Conservation (phyloP, 2,888 invertebrate species). For the Rhagonycha fulva region DNA sequence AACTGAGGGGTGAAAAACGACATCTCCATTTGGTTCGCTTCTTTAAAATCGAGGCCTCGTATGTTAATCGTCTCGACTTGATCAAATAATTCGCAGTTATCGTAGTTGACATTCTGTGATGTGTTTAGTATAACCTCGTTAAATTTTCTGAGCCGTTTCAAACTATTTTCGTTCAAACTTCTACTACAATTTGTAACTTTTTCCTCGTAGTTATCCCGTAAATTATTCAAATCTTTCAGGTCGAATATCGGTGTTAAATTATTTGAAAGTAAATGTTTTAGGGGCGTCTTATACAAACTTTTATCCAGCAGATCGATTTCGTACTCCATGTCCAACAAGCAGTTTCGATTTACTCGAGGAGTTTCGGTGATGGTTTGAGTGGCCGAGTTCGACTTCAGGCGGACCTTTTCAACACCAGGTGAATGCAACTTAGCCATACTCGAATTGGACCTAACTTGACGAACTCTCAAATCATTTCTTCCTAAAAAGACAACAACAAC, state of each 20-base stretch:
- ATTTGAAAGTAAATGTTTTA: not conserved
- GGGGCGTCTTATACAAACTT: constrained; percentile 2
- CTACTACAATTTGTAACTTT: constrained; percentile 4
- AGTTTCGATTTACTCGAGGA: constrained; percentile 13
- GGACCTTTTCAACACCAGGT: constrained; percentile 36
- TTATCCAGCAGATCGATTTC: not conserved
- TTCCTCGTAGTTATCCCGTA: not conserved
- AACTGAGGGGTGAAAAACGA: constrained; percentile 45
- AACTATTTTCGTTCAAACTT: constrained; percentile 1
- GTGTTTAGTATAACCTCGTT: constrained; percentile 24
- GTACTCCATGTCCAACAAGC: constrained; percentile 16
- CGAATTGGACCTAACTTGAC: constrained; percentile 23
- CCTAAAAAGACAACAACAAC: not conserved
- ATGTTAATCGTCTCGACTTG: constrained; percentile 9
- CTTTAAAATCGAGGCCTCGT: constrained; percentile 10
- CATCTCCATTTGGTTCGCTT: constrained; percentile 29
- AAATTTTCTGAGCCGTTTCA: constrained; percentile 22
- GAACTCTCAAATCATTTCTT: not conserved
- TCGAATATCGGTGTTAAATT: not conserved
- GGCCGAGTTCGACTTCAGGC: constrained; percentile 28
- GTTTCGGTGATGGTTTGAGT: constrained; percentile 30
- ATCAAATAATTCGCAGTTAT: constrained; percentile 3
- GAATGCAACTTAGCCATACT: constrained; percentile 39
- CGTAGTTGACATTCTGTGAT: constrained; percentile 4
- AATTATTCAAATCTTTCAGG: constrained; percentile 12